Conservation (phyloP, 2,888 invertebrate genomes). For the Escarpia spicata region DNA sequence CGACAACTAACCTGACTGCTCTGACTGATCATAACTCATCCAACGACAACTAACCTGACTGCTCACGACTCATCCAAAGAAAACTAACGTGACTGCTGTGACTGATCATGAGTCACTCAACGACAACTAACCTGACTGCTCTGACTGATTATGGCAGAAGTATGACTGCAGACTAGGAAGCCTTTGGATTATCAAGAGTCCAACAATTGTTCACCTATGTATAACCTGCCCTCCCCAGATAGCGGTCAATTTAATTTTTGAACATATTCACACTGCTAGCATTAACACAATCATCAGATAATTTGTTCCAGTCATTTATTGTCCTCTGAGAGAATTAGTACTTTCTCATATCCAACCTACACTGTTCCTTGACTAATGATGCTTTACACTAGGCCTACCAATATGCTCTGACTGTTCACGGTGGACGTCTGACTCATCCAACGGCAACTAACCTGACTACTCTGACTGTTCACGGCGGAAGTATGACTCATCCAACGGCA, state of each 20-base stretch:
- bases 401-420: no score
- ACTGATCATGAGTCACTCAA: slow-evolving; percentile 46
- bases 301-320: not conserved
- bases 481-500: slow-evolving; percentile 14
- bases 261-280: no score
- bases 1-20: slow-evolving; percentile 38
- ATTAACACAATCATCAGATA: no score
- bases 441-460: no score
- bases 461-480: slow-evolving; percentile 59
- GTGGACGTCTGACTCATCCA: no score
- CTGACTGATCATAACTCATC: slow-evolving; percentile 53
- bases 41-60: slow-evolving; percentile 29
- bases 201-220: slow-evolving; percentile 31
- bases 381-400: no score
- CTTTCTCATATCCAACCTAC: no score
- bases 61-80: slow-evolving; percentile 35
- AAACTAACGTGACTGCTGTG: slow-evolving; percentile 48
- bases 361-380: no score
- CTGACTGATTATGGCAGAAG: slow-evolving; percentile 29
- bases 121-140: slow-evolving; percentile 39
- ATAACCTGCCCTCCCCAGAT: no score
- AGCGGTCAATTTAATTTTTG: no score
- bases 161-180: slow-evolving; percentile 33
- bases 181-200: no score
- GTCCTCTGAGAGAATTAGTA: no score